phyloP scores from a whole-genome alignment of 2,888 invertebrate species.

The Diachrysia chrysitis region DNA sequence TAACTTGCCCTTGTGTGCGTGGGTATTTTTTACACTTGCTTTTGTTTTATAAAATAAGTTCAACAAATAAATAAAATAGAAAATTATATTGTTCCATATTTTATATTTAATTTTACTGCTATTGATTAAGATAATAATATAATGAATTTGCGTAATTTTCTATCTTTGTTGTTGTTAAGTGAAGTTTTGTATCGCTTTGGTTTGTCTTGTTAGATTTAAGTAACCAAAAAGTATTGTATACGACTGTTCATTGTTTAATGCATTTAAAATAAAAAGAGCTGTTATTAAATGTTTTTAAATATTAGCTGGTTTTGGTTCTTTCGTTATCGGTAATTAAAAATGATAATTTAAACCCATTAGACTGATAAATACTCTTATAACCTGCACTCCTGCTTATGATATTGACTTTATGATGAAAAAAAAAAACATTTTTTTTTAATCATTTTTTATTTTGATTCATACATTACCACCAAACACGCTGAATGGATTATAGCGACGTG shows the following conservation, averaged over 20 bases:
- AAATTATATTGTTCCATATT: too few relatives aligned
- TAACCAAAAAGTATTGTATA: conserved; percentile 42
- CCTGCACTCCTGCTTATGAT: too few relatives aligned
- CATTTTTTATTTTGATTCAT: conserved; percentile 75
- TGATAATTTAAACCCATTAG: too few relatives aligned
- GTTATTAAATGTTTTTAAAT: conserved; percentile 58
- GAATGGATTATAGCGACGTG: conserved; percentile 82
- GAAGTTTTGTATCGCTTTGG: not conserved
- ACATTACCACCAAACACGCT: conserved; percentile 83
- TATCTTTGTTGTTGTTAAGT: not conserved
- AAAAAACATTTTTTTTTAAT: conserved; percentile 65
- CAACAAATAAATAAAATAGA: too few relatives aligned
- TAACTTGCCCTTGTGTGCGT: too few relatives aligned
- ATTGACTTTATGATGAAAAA: too few relatives aligned
- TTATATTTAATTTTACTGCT: too few relatives aligned
- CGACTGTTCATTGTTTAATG: conserved; percentile 51
- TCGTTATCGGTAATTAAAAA: too few relatives aligned
- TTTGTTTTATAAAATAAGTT: too few relatives aligned
- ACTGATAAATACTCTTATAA: too few relatives aligned
- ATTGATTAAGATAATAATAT: too few relatives aligned
- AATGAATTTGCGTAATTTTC: conserved; percentile 3
- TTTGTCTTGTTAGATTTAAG: conserved; percentile 18
- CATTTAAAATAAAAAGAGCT: conserved; percentile 46
- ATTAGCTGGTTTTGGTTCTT: not conserved
- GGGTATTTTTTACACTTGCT: too few relatives aligned